Base-by-base conservation (phyloP, 2,888 invertebrate genomes). In the Amblyteles armatorius region DNA sequence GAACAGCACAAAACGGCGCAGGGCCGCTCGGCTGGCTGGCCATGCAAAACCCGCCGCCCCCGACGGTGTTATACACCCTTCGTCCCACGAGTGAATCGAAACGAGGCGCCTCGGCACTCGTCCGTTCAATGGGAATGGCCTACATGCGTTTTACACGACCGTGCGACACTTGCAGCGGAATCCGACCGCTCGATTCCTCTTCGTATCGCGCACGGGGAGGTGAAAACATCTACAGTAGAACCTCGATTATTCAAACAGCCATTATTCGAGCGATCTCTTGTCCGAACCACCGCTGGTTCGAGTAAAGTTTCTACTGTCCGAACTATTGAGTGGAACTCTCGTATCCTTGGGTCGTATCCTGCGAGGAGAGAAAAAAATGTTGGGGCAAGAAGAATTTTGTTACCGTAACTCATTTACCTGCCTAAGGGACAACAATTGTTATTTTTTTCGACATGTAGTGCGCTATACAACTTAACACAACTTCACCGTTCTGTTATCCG, bases 41-140 rank as follows among this genome's bases (percentile, higher is more conserved):
- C 22, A 13, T 33, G 33, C 19, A 22, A 22, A 26, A 26, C 72
- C n/a, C 36, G 26, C 69, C 33, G 40, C 19, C 40, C 40, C 40
- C 40, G 40, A 16, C 16, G 13, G 13, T 29, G 22, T 60, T 29
- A 60, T 65, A 65, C 16, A 50, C 60, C 16, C 50, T 33, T 65
- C 48, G 29, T 6, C 65, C 36, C 52, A 33, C 78, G 78, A 78
- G 73, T 78, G 78, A 78, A 81, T 73, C 73, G 40, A 69, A 81
- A 78, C 69, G 65, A 69, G 52, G 44, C 55, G 52, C 33, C 55
- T 63, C 63, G 44, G 36, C 26, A 73, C 63, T 55, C 68, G 50
- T 60, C 19, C 81, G 78, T 44, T 78, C 82, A 78, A 84, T 81
- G 84, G 50, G 65, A 78, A 84, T 82, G 78, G 40, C 73, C 81